Conservation (phyloP, 2,113 vertebrate species). For the Laticauda laticaudata region DNA sequence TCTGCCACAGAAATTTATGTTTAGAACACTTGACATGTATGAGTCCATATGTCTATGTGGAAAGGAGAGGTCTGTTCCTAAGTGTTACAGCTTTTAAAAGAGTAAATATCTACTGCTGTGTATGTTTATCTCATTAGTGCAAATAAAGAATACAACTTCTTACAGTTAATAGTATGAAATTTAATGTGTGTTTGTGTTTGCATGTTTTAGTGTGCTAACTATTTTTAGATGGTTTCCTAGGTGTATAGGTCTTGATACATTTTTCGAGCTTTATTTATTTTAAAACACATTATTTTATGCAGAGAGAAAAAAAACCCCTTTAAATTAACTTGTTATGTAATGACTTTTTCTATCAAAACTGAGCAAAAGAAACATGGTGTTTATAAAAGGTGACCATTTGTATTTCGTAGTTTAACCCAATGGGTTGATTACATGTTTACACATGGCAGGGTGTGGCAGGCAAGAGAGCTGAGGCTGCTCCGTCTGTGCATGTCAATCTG, state of each 20-base stretch:
- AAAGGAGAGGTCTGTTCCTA: not conserved
- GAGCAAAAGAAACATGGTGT: not conserved
- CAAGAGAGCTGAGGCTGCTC: not conserved
- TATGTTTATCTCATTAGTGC: conserved; percentile 13
- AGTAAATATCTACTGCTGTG: not conserved
- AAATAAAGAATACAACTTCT: conserved; percentile 30
- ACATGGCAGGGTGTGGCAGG: not conserved
- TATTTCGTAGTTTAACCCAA: not conserved
- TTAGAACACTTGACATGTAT: not conserved
- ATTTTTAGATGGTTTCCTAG: conserved; percentile 17
- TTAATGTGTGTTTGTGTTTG: not conserved
- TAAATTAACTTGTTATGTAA: not conserved
- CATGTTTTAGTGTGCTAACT: not conserved
- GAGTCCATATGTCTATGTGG: not conserved
- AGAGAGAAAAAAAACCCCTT: not conserved
- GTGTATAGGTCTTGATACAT: not conserved
- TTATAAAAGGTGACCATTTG: not conserved
- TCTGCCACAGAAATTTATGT: not conserved
- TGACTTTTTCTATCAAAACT: not conserved
- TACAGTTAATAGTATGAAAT: not conserved
- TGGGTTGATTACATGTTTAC: not conserved
- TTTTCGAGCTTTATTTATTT: not conserved
- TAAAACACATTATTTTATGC: conserved; percentile 7
- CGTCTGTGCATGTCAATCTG: not conserved
- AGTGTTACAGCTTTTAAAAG: not conserved